Base-by-base conservation (phyloP, 1,140 invertebrate species). In the Diprion similis region DNA sequence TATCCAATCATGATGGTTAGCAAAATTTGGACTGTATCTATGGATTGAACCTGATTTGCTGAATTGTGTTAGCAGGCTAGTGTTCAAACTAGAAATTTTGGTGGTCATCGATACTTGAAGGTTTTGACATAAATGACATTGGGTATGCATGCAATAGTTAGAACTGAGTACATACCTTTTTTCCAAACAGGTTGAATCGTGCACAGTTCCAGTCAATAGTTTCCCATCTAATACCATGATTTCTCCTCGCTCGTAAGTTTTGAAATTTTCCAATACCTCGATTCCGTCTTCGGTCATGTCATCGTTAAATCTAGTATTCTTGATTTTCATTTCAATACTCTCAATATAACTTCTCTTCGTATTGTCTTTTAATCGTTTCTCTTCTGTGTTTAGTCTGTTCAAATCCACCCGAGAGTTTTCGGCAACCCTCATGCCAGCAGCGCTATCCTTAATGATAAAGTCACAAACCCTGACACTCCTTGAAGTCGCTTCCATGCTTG, bases 361-460 rank as follows among this genome's bases (percentile, higher is more conserved):
- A 59, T 59, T 59, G 51, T 59, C 51, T 59, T 59, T 59, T 15
- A 59, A 59, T 59, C 51, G 51, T 59, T 59, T 59, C 11, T 11
- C 9, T 15, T 59, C 51, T 13, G n/a, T 59, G 11, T 6, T 37
- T 18, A 47, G 47, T 67, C 15, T 68, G 19, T 66, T 72, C 48
- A 73, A 76, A 66, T 68, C 79, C 66, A 81, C 84, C 84, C 85
- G 85, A 86, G 86, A 85, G 69, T 78, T 87, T 85, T 75, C 72
- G 81, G 87, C 87, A 88, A 88, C 86, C 87, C 87, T 88, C 87
- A 87, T 78, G 83, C 85, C 85, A 80, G 76, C 86, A 86, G 81
- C 81, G 79, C 87, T 88, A 88, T 87, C 87, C 74, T 83, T 79
- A 76, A 82, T 79, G 77, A 80, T 81, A 77, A 86, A 84, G 84